These are phyloP conservation scores for Drosophila takahashii DNA, from an alignment of 1,140 invertebrate genomes.

Conservation along the genomic window DNA sequence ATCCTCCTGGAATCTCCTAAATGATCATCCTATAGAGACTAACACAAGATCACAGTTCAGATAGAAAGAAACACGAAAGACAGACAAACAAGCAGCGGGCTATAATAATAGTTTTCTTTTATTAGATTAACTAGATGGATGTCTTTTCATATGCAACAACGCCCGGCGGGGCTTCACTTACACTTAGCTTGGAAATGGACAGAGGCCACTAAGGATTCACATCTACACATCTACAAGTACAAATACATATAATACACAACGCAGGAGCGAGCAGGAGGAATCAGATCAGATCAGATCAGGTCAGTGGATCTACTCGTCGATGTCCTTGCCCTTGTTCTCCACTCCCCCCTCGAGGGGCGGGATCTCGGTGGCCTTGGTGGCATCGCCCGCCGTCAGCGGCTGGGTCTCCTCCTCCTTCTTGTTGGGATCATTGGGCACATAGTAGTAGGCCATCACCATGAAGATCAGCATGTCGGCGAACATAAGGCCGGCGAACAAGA, in stretches of 20 bases:
- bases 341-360: slow-evolving; percentile 46
- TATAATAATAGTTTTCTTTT: slow-evolving; percentile 40
- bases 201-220: slow-evolving; percentile 30
- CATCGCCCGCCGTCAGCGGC: slow-evolving; percentile 45
- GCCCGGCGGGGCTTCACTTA: slow-evolving; percentile 18
- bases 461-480: slow-evolving; percentile 93
- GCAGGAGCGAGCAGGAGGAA: slow-evolving; percentile 14
- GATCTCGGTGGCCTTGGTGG: slow-evolving; percentile 35
- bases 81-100: not conserved
- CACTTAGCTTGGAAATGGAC: slow-evolving; percentile 57
- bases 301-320: slow-evolving; percentile 24
- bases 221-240: slow-evolving; percentile 31
- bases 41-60: not conserved
- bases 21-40: not conserved
- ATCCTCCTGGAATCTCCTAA: not conserved
- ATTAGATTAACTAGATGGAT: slow-evolving; percentile 52
- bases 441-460: slow-evolving; percentile 89
- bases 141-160: slow-evolving; percentile 67
- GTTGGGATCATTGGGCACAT: slow-evolving; percentile 85
- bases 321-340: slow-evolving; percentile 66
- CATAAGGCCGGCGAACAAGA: slow-evolving; percentile 95
- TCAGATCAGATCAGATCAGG: not conserved
- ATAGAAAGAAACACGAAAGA: not conserved
- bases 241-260: slow-evolving; percentile 65
- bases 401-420: slow-evolving; percentile 45